Conservation (phyloP, 2,888 invertebrate genomes). For the Pegoplata infirma region DNA sequence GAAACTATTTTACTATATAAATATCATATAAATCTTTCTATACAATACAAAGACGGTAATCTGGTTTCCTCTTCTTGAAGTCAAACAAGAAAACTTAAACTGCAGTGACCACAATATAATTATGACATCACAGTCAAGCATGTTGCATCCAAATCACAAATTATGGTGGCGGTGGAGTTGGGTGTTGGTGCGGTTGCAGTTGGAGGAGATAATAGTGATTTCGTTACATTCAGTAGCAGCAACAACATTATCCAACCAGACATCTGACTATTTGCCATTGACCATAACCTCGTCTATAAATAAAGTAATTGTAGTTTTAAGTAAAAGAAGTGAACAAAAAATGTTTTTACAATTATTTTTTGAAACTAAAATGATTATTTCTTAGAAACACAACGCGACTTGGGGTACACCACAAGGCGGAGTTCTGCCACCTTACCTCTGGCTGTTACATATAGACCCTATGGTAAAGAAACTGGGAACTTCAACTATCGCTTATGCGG, state of each 20-base stretch:
- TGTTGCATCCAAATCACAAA: conserved; percentile 26
- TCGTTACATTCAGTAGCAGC: not conserved
- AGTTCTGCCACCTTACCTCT: too few species aligned
- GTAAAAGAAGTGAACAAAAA: not conserved
- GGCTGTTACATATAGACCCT: too few species aligned
- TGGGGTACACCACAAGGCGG: too few species aligned
- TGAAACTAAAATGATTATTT: too few species aligned
- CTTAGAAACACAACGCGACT: too few species aligned
- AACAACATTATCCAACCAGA: conserved; percentile 1
- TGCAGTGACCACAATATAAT: conserved; percentile 14
- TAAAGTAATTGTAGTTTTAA: not conserved
- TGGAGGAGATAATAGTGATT: conserved; percentile 10
- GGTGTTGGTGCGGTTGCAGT: not conserved
- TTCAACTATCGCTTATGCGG: too few species aligned
- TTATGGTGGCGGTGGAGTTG: not conserved
- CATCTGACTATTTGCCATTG: conserved; percentile 33
- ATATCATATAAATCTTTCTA: not conserved
- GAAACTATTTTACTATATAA: not conserved
- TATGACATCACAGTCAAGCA: conserved; percentile 31
- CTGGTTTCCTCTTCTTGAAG: conserved; percentile 1
- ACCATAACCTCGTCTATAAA: conserved; percentile 43
- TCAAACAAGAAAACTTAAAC: not conserved
- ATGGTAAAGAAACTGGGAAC: too few species aligned
- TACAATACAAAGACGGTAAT: not conserved
- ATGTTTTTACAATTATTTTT: too few species aligned